Conservation (phyloP, 2,888 invertebrate species). For the Eupithecia abbreviata region DNA sequence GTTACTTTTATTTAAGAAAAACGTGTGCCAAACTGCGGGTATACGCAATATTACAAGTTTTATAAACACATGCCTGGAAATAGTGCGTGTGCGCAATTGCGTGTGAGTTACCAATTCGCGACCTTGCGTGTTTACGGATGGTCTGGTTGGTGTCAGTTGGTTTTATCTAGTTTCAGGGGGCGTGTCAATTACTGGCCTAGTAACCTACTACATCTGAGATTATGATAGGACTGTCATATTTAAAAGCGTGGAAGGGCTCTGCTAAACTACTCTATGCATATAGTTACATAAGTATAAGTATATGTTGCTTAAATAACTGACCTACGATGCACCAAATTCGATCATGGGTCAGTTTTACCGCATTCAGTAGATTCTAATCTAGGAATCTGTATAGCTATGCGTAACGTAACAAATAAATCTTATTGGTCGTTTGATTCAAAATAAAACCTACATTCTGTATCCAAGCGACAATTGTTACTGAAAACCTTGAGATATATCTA, state of each 20-base stretch:
- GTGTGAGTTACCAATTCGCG: conserved; percentile 22
- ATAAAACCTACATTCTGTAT: not conserved
- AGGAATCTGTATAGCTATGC: no score
- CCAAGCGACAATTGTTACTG: not conserved
- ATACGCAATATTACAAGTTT: conserved; percentile 14
- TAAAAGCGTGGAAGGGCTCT: not conserved
- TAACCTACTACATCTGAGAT: not conserved
- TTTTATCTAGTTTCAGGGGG: conserved; percentile 11
- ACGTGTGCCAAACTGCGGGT: not conserved
- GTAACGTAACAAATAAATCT: not conserved
- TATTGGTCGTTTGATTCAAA: not conserved
- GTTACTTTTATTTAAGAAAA: not conserved
- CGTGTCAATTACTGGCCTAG: conserved; percentile 1
- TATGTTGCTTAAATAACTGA: not conserved
- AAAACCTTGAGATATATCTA: not conserved
- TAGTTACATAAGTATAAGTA: no score
- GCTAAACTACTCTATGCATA: not conserved
- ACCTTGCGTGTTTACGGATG: conserved; percentile 38
- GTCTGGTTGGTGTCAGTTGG: conserved; percentile 30
- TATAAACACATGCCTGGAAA: conserved; percentile 30
- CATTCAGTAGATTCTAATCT: no score
- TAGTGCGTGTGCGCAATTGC: conserved; percentile 28
- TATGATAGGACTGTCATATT: not conserved
- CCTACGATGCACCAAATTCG: not conserved
- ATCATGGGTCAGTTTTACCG: not conserved